phyloP scores from a whole-genome alignment of 2,888 invertebrate genomes.

The Philereme vetulata region DNA sequence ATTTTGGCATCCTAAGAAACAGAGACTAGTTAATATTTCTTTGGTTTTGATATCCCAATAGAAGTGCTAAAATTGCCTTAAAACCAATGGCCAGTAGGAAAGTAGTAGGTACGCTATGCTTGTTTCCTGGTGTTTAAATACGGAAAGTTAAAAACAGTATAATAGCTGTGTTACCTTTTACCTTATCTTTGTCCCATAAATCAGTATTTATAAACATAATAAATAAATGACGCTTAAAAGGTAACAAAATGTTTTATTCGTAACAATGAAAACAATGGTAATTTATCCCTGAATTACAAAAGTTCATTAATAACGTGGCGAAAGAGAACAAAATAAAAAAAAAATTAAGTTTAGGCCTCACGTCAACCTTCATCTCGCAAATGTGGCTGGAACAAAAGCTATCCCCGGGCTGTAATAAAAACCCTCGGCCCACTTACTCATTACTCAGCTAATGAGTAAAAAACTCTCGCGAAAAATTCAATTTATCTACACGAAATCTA shows the following conservation, averaged over 20 bases:
- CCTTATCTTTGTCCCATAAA: neutral
- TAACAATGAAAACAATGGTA: constrained; percentile 31
- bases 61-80: constrained; percentile 1
- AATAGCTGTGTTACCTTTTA: neutral
- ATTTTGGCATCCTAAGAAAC: constrained; percentile 71
- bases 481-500: constrained; percentile 45
- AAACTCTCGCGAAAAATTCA: constrained; percentile 48
- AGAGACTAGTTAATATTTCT: constrained; percentile 47
- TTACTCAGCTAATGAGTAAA: constrained; percentile 63
- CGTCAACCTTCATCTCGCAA: constrained; percentile 56
- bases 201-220: neutral
- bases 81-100: neutral
- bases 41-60: constrained; percentile 17
- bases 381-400: constrained; percentile 59
- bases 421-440: constrained; percentile 45
- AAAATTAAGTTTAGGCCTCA: constrained; percentile 55
- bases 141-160: neutral
- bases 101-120: neutral
- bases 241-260: constrained; percentile 33
- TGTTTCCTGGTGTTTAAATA: neutral
- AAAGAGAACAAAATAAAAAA: constrained; percentile 47
- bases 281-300: constrained; percentile 41
- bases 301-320: constrained; percentile 48
- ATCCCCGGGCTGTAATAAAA: constrained; percentile 63
- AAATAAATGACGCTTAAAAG: constrained; percentile 17